Evolutionary conservation across 2,113 vertebrate species (phyloP).

Genomic region (Protobothrops mucrosquamatus): DNA sequence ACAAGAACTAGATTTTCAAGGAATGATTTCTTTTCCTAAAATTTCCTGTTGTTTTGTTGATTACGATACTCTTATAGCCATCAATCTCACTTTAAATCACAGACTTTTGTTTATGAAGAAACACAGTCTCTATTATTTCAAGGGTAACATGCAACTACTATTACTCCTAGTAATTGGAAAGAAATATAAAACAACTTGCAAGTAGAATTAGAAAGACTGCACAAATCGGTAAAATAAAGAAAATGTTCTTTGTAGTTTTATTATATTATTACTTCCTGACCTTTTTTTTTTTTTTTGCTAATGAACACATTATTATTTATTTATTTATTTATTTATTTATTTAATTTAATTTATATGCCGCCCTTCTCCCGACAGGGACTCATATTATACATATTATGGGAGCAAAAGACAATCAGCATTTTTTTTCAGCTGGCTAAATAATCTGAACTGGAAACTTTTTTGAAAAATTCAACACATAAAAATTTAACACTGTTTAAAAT

Average conservation of each 20-base stretch:
- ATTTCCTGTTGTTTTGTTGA: background rate
- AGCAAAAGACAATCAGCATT: constrained; percentile 14
- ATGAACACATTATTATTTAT: background rate
- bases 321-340: too few relatives aligned
- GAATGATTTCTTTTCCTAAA: background rate
- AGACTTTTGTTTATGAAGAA: background rate
- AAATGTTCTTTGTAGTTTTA: background rate
- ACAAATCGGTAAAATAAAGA: background rate
- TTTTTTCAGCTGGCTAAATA: constrained; percentile 5
- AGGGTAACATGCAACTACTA: background rate
- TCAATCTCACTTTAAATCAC: background rate
- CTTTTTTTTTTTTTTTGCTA: background rate
- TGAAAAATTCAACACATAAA: constrained; percentile 10
- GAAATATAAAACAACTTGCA: background rate
- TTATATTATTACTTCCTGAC: background rate
- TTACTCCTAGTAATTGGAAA: background rate
- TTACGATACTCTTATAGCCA: background rate
- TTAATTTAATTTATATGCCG: too few relatives aligned
- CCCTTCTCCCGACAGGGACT: too few relatives aligned
- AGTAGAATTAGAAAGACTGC: background rate
- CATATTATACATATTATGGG: fast-evolving
- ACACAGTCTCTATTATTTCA: background rate
- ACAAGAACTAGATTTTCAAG: background rate
- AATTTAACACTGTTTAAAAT: constrained; percentile 40
- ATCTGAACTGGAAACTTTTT: constrained; percentile 1